A percentile compares a stretch with the other conserved stretches of the same genome.
Conservation (phyloP, 2,888 invertebrate genomes). For the Plemyria rubiginata region DNA sequence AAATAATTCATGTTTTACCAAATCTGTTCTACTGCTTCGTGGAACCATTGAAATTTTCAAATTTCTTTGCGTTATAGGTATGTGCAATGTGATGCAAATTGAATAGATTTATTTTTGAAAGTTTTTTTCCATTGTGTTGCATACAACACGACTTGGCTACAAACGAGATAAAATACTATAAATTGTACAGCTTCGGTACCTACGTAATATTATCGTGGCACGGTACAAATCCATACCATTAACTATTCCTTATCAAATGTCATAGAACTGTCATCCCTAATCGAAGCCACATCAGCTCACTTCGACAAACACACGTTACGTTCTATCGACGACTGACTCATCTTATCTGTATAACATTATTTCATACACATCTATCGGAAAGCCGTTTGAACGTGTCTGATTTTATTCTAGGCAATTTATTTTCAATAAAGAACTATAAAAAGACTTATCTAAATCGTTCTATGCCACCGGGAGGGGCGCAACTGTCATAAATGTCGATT, state of each 20-base stretch:
- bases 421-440: constrained; percentile 86
- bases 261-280: constrained; percentile 48
- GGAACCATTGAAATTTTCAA: too few species aligned
- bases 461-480: constrained; percentile 72
- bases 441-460: constrained; percentile 84
- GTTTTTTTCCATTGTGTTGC: too few species aligned
- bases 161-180: not conserved
- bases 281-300: constrained; percentile 46
- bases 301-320: constrained; percentile 64
- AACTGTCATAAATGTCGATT: constrained; percentile 76
- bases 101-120: too few species aligned
- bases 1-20: too few species aligned
- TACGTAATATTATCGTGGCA: not conserved
- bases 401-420: constrained; percentile 85
- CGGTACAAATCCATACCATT: constrained; percentile 28
- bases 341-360: constrained; percentile 80
- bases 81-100: too few species aligned
- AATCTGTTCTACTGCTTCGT: too few species aligned
- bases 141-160: too few species aligned
- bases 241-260: constrained; percentile 44
- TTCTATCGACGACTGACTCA: constrained; percentile 59
- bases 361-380: constrained; percentile 84
- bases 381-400: constrained; percentile 81
- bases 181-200: not conserved
- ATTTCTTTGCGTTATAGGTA: too few species aligned